Conservation (phyloP, 1,140 invertebrate species). For the Augochlora pura region DNA sequence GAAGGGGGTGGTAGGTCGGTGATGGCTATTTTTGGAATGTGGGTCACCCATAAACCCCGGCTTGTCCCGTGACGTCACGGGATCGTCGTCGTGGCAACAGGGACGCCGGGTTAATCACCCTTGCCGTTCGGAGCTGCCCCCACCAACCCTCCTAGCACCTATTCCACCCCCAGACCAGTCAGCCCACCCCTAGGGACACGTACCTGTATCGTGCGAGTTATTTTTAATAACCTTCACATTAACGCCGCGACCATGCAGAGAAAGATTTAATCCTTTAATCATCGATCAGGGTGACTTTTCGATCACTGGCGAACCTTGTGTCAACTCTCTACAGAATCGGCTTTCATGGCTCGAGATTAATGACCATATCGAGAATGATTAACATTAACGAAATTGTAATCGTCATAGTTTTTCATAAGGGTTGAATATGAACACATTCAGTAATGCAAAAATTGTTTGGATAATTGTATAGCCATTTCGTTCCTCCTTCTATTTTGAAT, state of each 20-base stretch:
- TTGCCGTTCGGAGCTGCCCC: slow-evolving; percentile 24
- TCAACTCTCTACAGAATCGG: no score
- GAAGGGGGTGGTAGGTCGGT: slow-evolving; percentile 56
- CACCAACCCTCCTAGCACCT: background rate
- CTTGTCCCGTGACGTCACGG: slow-evolving; percentile 78
- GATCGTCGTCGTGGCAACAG: slow-evolving; percentile 74
- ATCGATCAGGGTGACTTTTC: background rate
- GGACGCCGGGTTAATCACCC: slow-evolving; percentile 70
- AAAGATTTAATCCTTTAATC: background rate
- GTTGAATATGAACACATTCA: no score
- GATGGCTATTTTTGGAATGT: slow-evolving; percentile 73
- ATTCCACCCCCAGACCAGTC: background rate
- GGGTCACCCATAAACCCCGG: slow-evolving; percentile 73
- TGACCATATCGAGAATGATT: no score
- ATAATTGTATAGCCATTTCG: no score
- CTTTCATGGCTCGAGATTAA: no score
- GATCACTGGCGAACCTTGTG: no score
- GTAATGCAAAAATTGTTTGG: no score
- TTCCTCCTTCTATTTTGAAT: no score
- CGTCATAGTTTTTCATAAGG: no score
- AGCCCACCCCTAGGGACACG: background rate
- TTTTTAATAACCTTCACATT: slow-evolving; percentile 18
- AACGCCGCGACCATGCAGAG: background rate
- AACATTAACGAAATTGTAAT: no score
- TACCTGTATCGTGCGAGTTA: slow-evolving; percentile 1